phyloP scores from a whole-genome alignment of 2,888 invertebrate genomes.

The Meta bourneti region DNA sequence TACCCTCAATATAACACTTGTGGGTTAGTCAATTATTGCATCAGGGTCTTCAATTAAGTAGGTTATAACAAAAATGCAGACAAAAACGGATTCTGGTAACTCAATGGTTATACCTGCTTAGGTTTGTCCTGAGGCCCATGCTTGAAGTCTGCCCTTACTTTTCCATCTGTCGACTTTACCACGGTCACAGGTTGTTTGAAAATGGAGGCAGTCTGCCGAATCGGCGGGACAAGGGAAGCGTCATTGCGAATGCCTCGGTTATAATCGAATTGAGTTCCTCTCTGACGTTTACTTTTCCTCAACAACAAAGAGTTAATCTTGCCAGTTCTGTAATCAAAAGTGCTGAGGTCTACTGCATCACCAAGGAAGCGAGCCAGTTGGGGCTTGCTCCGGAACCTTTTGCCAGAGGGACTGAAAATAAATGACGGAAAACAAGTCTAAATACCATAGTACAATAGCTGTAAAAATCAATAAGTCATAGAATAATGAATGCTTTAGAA shows the following conservation, averaged over 20 bases:
- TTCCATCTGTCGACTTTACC: constrained; percentile 89
- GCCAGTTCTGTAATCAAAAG: constrained; percentile 91
- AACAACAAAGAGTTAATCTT: constrained; percentile 87
- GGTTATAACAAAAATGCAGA: not conserved
- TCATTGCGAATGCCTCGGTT: constrained; percentile 91
- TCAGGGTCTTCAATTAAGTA: too few species aligned
- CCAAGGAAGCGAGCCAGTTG: constrained; percentile 89
- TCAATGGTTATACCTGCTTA: constrained; percentile 72
- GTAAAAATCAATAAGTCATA: too few species aligned
- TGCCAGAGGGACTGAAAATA: constrained; percentile 87
- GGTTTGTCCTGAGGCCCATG: constrained; percentile 90
- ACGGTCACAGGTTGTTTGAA: constrained; percentile 99
- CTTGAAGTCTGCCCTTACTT: constrained; percentile 92
- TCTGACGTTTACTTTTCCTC: constrained; percentile 87
- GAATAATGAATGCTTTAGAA: too few species aligned
- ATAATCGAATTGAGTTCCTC: constrained; percentile 86
- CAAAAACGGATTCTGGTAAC: not conserved
- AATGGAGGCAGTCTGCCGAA: constrained; percentile 97
- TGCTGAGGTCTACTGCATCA: constrained; percentile 88
- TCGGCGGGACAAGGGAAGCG: constrained; percentile 94
- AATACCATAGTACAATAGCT: not conserved
- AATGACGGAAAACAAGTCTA: not conserved
- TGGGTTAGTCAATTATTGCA: too few species aligned
- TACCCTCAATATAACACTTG: too few species aligned
- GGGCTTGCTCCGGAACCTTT: constrained; percentile 90